Conservation (phyloP, 2,797 vertebrate species). For the Phalanger gymnotis region DNA sequence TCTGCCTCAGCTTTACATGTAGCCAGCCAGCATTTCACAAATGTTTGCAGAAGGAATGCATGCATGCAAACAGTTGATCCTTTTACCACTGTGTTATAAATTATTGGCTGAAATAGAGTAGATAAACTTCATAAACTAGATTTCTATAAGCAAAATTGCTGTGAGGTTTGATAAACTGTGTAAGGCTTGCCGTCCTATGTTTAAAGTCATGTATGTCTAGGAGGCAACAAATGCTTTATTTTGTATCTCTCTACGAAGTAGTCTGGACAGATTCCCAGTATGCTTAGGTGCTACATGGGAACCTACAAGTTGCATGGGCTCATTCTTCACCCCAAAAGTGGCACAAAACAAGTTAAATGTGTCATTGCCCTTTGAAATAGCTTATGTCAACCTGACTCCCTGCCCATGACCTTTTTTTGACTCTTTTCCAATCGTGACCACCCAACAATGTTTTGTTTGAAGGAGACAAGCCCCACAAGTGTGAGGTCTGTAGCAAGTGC, state of each 20-base stretch:
- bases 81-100: background rate
- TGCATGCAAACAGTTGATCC: background rate
- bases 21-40: background rate
- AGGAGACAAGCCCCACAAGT: slow-evolving; percentile 98
- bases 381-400: background rate
- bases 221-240: background rate
- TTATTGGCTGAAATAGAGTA: background rate
- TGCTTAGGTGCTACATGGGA: background rate
- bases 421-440: too few relatives aligned
- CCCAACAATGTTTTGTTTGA: slow-evolving; percentile 38
- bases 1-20: background rate
- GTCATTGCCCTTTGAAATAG: background rate
- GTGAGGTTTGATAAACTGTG: background rate
- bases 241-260: background rate
- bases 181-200: background rate
- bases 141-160: background rate
- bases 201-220: background rate
- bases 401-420: background rate
- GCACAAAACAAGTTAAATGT: background rate
- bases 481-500: slow-evolving; percentile 95
- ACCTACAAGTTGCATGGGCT: background rate
- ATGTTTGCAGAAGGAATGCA: background rate
- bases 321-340: background rate
- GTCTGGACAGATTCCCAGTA: background rate
- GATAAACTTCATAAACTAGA: background rate